Conservation (phyloP, 2,797 vertebrate species). For the Jordanella pulchra region DNA sequence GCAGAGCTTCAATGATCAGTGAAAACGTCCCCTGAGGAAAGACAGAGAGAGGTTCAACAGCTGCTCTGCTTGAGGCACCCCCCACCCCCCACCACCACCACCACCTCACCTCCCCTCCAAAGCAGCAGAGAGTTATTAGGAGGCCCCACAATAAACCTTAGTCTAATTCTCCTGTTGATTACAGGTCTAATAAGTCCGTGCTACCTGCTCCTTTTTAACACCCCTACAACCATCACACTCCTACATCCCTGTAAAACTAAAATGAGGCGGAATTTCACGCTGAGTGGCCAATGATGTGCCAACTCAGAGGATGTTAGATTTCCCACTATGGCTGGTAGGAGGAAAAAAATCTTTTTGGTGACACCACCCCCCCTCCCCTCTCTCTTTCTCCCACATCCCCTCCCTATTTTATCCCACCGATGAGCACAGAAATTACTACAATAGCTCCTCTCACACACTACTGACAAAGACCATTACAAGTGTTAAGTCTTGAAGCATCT, state of each 20-base stretch:
- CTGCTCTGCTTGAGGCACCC: conserved; percentile 68
- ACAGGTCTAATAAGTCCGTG: conserved; percentile 70
- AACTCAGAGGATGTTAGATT: conserved; percentile 77
- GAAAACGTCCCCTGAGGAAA: conserved; percentile 94
- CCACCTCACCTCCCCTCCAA: conserved; percentile 33
- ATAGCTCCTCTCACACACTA: conserved; percentile 75
- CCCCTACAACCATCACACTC: conserved; percentile 80
- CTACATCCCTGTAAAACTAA: conserved; percentile 77
- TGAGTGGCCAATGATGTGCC: conserved; percentile 78
- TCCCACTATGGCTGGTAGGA: conserved; percentile 73
- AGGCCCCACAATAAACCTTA: conserved; percentile 75
- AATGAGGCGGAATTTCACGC: conserved; percentile 83
- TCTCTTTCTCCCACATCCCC: conserved; percentile 33
- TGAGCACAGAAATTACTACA: conserved; percentile 71
- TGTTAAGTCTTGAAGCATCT: conserved; percentile 73
- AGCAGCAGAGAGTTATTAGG: conserved; percentile 55
- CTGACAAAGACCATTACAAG: conserved; percentile 78
- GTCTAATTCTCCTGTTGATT: conserved; percentile 75
- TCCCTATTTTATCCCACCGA: conserved; percentile 68
- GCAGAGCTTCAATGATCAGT: conserved; percentile 96
- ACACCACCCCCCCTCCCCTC: conserved; percentile 18
- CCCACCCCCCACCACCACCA: conserved; percentile 41
- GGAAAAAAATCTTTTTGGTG: conserved; percentile 65
- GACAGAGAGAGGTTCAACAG: conserved; percentile 66
- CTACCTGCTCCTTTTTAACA: conserved; percentile 75